Evolutionary conservation across 2,888 invertebrate genomes (phyloP), one percentile per base, ranked within the genome.

Genomic region (Leucozona laternaria): DNA sequence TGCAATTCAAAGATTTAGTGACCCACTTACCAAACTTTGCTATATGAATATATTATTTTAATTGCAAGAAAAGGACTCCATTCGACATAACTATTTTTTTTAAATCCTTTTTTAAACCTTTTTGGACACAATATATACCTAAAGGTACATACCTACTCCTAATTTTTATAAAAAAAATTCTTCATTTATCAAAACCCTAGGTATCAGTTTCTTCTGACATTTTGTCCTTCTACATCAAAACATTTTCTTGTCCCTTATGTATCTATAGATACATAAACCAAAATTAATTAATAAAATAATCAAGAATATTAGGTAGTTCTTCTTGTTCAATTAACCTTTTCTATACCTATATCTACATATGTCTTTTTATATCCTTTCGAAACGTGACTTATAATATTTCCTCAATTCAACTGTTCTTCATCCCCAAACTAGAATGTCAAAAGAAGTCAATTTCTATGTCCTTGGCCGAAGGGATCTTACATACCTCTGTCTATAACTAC

Each of bases 201-300:
- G 10, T 13, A 40, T 15, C 40, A 13, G 13, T 43, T 0, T 7
- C 2, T 2, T 50, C 2, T 25, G 6, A 25, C 25, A n/a, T 53
- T 53, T 10, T 28, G 45, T 45, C 28, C 45, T 66, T 62, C 11
- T 43, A n/a, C 34, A 48, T 31, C 17, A 48, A 28, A n/a, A 58
- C 28, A 62, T 57, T 43, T 66, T 68, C 37, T 28, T 64, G 43
- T 50, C 17, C 58, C 48, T 58, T 25, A 7, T 31, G 6, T 28
- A 28, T 1, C 4, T 28, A 28, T 37, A 13, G 4, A 2, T 5
- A 22, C 22, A 43, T 55, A 57, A 85, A 77, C 50, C 70, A 64
- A 40, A 82, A 86, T 82, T 75, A 86, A 82, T 82, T 86, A 86
- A 82, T 75, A 78, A 75, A 86, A 78, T 79, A 79, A 75, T 79